Conservation (phyloP, 2,888 invertebrate genomes). For the Globia sparganii region DNA sequence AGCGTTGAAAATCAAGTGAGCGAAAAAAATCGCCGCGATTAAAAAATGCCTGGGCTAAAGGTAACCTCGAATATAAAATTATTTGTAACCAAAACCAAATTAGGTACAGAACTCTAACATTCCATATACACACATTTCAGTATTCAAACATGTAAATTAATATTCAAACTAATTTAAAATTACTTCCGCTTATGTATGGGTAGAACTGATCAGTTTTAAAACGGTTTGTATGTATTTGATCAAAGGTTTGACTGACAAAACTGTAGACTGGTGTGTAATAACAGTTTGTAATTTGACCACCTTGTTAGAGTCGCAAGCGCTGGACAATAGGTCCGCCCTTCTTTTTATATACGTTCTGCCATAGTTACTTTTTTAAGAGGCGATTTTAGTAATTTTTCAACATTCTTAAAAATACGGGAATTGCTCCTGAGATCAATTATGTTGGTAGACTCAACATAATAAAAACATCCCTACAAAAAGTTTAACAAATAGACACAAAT, state of each 20-base stretch:
- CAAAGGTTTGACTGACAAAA: background rate
- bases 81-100: slow-evolving; percentile 40
- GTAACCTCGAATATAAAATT: slow-evolving; percentile 11
- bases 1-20: background rate
- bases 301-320: background rate
- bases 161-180: slow-evolving; percentile 49
- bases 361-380: too few relatives aligned
- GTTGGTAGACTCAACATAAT: too few relatives aligned
- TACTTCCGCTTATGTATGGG: slow-evolving; percentile 18
- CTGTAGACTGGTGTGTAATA: background rate
- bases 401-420: too few relatives aligned
- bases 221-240: slow-evolving; percentile 32
- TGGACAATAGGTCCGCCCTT: background rate
- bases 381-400: too few relatives aligned
- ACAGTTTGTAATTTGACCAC: slow-evolving; percentile 3
- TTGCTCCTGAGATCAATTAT: too few relatives aligned
- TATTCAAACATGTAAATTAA: slow-evolving; percentile 42
- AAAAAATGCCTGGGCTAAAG: background rate
- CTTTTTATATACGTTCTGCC: background rate
- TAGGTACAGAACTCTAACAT: slow-evolving; percentile 8
- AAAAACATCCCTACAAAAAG: too few relatives aligned
- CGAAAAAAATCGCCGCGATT: background rate
- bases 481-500: background rate
- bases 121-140: slow-evolving; percentile 17
- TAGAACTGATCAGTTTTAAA: slow-evolving; percentile 38